Evolutionary conservation across 2,888 invertebrate genomes (phyloP).

Genomic region (Sepiola atlantica): DNA sequence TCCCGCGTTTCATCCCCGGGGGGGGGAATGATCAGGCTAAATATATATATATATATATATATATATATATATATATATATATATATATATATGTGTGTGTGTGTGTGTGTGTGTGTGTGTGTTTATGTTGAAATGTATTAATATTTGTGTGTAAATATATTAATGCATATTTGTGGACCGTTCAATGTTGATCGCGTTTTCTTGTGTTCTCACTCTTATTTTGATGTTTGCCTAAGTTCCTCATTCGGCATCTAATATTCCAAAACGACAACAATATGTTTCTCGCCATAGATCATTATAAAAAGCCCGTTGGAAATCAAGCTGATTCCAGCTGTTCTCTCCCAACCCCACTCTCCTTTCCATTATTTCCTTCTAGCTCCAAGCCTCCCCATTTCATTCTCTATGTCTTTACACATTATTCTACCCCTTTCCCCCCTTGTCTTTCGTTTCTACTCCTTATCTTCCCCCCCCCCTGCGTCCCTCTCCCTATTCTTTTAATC

Average conservation of each 20-base stretch:
- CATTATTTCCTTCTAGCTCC: not conserved
- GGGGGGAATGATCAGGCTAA: no score
- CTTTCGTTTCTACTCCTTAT: no score
- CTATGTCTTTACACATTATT: no score
- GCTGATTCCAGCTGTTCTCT: not conserved
- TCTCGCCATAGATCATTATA: not conserved
- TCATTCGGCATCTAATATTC: not conserved
- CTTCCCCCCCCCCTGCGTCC: not conserved
- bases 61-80: no score
- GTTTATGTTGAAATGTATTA: not conserved
- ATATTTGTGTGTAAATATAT: not conserved
- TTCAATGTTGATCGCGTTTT: not conserved
- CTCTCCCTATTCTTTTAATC: not conserved
- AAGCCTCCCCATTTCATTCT: no score
- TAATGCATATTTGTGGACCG: not conserved
- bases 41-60: no score
- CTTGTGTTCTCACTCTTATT: no score
- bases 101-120: not conserved
- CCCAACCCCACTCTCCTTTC: not conserved
- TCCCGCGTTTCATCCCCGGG: no score
- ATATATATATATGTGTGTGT: no score
- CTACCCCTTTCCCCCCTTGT: no score
- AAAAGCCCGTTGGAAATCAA: not conserved
- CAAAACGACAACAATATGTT: not conserved
- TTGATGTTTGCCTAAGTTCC: not conserved